A percentile compares a stretch with the other conserved stretches of the same genome.
Conservation (phyloP, 2,888 invertebrate species). For the Xanthostigma xanthostigma region DNA sequence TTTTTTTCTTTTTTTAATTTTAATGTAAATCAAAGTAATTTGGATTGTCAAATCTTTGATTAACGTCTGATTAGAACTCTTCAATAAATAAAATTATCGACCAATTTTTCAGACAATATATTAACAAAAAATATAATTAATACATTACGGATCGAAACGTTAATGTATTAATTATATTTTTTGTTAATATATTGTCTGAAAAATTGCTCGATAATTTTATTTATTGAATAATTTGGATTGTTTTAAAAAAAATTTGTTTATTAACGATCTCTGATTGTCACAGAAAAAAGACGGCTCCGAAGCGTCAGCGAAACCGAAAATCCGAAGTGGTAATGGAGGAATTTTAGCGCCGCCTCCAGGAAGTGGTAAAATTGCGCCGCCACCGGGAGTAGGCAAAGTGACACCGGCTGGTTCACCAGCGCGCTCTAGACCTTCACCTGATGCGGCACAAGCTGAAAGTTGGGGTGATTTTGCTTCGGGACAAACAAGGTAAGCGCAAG, state of each 20-base stretch:
- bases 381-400: slow-evolving; percentile 48
- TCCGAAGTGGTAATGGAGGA: slow-evolving; percentile 37
- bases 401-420: slow-evolving; percentile 62
- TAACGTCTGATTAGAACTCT: too few relatives aligned
- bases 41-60: too few relatives aligned
- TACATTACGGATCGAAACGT: too few relatives aligned
- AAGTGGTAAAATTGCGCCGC: slow-evolving; percentile 57
- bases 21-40: neutral
- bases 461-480: slow-evolving; percentile 74
- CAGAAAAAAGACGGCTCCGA: slow-evolving; percentile 84
- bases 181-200: too few relatives aligned
- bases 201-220: too few relatives aligned
- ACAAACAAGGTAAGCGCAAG: slow-evolving; percentile 17
- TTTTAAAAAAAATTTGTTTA: too few relatives aligned
- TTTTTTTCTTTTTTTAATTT: slow-evolving; percentile 13
- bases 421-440: slow-evolving; percentile 30
- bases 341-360: slow-evolving; percentile 78
- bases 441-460: slow-evolving; percentile 34
- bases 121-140: too few relatives aligned
- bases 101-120: too few relatives aligned
- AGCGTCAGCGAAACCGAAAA: slow-evolving; percentile 41
- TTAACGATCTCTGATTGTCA: slow-evolving; percentile 13
- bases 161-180: too few relatives aligned
- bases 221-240: too few relatives aligned
- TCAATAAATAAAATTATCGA: too few relatives aligned